A percentile compares a stretch with the other conserved stretches of the same genome.
These are phyloP conservation scores for Characodon lateralis DNA, from an alignment of 2,797 vertebrate genomes.

Conservation along the genomic window DNA sequence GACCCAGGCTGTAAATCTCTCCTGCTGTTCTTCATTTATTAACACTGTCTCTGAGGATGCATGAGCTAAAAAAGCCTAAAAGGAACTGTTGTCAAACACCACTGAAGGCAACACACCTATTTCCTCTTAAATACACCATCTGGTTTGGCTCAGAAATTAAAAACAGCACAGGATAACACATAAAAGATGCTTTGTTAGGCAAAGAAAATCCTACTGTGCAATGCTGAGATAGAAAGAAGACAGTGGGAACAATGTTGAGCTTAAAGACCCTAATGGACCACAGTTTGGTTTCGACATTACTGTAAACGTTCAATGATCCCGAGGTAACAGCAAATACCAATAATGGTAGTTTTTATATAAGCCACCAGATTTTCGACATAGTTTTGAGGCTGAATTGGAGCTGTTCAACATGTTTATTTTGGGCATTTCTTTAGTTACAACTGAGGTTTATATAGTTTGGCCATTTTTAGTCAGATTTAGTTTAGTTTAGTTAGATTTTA, in stretches of 20 bases:
- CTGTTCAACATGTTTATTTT: constrained; percentile 1
- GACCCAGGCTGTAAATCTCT: constrained; percentile 24
- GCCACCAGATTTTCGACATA: neutral
- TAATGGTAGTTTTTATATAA: constrained; percentile 27
- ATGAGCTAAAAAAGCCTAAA: constrained; percentile 30
- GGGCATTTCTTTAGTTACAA: neutral
- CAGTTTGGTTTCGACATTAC: constrained; percentile 65
- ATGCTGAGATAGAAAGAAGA: constrained; percentile 27
- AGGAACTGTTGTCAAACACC: constrained; percentile 16
- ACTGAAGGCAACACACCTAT: constrained; percentile 29
- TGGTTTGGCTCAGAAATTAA: constrained; percentile 55
- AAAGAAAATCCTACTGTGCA: constrained; percentile 25
- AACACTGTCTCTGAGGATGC: constrained; percentile 21
- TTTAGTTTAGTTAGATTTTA: no score
- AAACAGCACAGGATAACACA: constrained; percentile 48
- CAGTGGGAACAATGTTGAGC: constrained; percentile 32
- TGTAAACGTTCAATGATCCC: constrained; percentile 32
- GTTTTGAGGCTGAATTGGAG: neutral
- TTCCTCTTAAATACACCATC: constrained; percentile 38
- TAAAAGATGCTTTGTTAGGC: constrained; percentile 54
- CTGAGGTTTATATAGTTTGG: neutral
- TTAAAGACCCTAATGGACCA: constrained; percentile 32
- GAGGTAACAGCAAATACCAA: constrained; percentile 35
- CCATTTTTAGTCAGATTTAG: neutral
- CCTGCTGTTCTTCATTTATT: constrained; percentile 21